These are phyloP conservation scores for Pollenia griseotomentosa DNA, from an alignment of 2,888 invertebrate species.

Conservation along the genomic window DNA sequence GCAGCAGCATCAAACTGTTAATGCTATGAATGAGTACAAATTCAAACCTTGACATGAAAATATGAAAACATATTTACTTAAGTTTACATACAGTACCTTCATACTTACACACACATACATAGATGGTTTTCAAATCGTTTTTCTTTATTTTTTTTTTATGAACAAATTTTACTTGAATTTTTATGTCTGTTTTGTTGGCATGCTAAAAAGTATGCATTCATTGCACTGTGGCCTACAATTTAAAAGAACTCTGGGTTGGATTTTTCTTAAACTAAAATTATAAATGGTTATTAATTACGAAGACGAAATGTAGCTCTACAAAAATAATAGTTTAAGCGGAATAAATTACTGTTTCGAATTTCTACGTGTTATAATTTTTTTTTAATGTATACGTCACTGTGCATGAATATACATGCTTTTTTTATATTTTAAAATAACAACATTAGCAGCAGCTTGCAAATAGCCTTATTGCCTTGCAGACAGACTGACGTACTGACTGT, in stretches of 20 bases:
- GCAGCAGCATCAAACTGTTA: constrained; percentile 8
- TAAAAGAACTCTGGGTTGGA: no score
- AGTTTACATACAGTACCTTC: background rate
- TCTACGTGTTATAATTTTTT: no score
- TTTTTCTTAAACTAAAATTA: no score
- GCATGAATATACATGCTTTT: background rate
- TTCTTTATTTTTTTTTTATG: background rate
- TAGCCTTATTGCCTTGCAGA: constrained; percentile 25
- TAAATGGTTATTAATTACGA: no score
- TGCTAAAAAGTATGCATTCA: background rate
- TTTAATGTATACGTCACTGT: no score
- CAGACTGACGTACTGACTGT: constrained; percentile 2
- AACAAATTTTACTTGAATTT: background rate
- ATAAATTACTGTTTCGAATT: no score
- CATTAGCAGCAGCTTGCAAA: constrained; percentile 10
- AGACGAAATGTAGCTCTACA: no score
- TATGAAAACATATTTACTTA: constrained; percentile 31
- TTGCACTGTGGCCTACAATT: no score
- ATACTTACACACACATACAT: background rate
- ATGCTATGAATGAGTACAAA: constrained; percentile 28
- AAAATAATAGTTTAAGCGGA: no score
- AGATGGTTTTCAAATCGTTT: background rate
- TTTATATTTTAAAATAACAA: background rate
- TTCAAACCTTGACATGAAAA: constrained; percentile 67
- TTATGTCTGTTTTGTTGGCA: background rate